Evolutionary conservation across 2,797 vertebrate genomes (phyloP).

Genomic region (Phalanger gymnotis): DNA sequence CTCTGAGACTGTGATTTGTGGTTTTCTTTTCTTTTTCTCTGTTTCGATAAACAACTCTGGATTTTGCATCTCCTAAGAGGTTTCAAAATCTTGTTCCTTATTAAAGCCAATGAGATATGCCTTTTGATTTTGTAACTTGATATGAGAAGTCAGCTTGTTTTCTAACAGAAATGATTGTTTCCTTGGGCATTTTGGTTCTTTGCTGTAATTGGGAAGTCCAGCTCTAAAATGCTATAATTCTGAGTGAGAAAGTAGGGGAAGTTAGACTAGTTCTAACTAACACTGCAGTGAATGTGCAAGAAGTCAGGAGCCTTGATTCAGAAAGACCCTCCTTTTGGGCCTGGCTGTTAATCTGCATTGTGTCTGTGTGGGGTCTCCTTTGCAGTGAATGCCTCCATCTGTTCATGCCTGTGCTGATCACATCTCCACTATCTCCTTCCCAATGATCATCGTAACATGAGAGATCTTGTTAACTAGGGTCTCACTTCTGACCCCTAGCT

Average conservation of each 20-base stretch:
- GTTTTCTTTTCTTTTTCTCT: slow-evolving; percentile 54
- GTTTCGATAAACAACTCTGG: slow-evolving; percentile 43
- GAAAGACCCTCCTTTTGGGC: not conserved
- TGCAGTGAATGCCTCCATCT: not conserved
- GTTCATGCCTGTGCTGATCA: not conserved
- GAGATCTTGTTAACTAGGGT: slow-evolving; percentile 56
- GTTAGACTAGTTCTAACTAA: not conserved
- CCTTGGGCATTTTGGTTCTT: slow-evolving; percentile 43
- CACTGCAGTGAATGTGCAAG: slow-evolving; percentile 8
- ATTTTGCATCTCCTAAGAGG: slow-evolving; percentile 39
- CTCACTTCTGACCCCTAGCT: slow-evolving; percentile 74
- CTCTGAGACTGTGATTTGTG: not conserved
- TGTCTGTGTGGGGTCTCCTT: slow-evolving; percentile 15
- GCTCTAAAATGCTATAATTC: slow-evolving; percentile 41
- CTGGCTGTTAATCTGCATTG: slow-evolving; percentile 26
- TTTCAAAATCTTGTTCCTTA: slow-evolving; percentile 47
- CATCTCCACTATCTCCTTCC: slow-evolving; percentile 16
- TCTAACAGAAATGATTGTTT: slow-evolving; percentile 41
- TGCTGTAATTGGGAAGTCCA: slow-evolving; percentile 47
- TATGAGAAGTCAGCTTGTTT: slow-evolving; percentile 38
- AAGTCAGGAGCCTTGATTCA: not conserved
- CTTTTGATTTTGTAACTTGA: slow-evolving; percentile 34
- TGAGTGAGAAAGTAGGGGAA: slow-evolving; percentile 36
- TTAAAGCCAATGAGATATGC: not conserved
- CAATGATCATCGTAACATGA: slow-evolving; percentile 19